A percentile compares a stretch with the other conserved stretches of the same genome.
phyloP scores from a whole-genome alignment of 2,113 vertebrate genomes.

The Dunckerocampus dactyliophorus region DNA sequence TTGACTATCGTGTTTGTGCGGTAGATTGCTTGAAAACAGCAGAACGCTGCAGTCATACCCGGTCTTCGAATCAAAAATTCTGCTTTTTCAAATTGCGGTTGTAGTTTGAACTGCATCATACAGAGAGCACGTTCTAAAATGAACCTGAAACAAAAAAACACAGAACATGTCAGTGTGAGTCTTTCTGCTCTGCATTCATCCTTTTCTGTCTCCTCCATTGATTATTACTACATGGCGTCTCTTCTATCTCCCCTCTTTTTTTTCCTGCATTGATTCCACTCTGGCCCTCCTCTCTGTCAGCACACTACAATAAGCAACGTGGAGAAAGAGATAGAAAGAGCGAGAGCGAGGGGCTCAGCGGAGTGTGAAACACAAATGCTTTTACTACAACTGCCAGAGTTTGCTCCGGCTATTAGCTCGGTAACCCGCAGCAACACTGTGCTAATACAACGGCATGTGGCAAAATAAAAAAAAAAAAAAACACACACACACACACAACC shows the following conservation, averaged over 20 bases:
- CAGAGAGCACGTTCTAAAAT: neutral
- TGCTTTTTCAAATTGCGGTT: too few species aligned
- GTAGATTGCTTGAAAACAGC: too few species aligned
- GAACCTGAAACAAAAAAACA: neutral
- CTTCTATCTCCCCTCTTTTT: slow-evolving; percentile 14
- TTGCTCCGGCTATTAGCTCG: slow-evolving; percentile 40
- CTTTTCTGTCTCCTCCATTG: slow-evolving; percentile 1
- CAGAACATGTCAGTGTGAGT: neutral
- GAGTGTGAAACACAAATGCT: slow-evolving; percentile 56
- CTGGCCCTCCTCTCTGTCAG: slow-evolving; percentile 17
- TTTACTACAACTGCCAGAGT: slow-evolving; percentile 63
- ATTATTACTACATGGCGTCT: neutral
- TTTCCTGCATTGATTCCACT: slow-evolving; percentile 23
- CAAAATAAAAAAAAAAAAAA: neutral
- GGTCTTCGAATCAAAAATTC: too few species aligned
- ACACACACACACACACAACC: slow-evolving; percentile 3
- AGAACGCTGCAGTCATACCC: too few species aligned
- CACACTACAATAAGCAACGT: slow-evolving; percentile 28
- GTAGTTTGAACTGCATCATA: too few species aligned
- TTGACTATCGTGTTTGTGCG: too few species aligned
- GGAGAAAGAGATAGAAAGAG: slow-evolving; percentile 12
- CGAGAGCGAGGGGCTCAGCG: slow-evolving; percentile 36
- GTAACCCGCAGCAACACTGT: slow-evolving; percentile 58
- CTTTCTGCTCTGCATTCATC: neutral
- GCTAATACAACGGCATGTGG: slow-evolving; percentile 32